Conservation (phyloP, 2,888 invertebrate species). For the Halocaridina rubra region DNA sequence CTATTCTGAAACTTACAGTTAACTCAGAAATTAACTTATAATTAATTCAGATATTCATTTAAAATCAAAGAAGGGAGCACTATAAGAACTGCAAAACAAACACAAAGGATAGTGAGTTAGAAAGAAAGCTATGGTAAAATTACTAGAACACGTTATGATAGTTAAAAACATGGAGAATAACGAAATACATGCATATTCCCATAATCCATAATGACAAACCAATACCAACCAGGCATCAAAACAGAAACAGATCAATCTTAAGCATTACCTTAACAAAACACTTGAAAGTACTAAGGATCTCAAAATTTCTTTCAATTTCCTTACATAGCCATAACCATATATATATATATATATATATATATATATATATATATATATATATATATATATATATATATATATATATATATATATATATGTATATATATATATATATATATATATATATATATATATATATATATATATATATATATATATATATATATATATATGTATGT, state of each 20-base stretch:
- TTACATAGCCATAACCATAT: constrained; percentile 18
- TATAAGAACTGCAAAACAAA: background rate
- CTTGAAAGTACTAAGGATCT: no score
- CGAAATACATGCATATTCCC: no score
- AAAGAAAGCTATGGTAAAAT: background rate
- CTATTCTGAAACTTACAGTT: no score
- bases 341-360: constrained; percentile 10
- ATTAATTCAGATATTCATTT: no score
- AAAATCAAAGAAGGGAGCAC: background rate
- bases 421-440: constrained; percentile 34
- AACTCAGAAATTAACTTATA: no score
- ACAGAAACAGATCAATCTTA: no score
- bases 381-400: constrained; percentile 30
- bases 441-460: constrained; percentile 14
- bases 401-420: constrained; percentile 20
- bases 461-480: background rate
- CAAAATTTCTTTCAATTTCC: no score
- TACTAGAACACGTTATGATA: background rate
- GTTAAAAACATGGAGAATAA: background rate
- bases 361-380: constrained; percentile 15
- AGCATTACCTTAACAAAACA: no score
- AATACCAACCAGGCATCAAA: no score
- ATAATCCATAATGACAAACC: no score
- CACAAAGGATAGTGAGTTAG: background rate
- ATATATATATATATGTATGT: constrained; percentile 5